These are phyloP conservation scores for Athetis lepigone DNA, from an alignment of 2,888 invertebrate genomes.

Conservation along the genomic window DNA sequence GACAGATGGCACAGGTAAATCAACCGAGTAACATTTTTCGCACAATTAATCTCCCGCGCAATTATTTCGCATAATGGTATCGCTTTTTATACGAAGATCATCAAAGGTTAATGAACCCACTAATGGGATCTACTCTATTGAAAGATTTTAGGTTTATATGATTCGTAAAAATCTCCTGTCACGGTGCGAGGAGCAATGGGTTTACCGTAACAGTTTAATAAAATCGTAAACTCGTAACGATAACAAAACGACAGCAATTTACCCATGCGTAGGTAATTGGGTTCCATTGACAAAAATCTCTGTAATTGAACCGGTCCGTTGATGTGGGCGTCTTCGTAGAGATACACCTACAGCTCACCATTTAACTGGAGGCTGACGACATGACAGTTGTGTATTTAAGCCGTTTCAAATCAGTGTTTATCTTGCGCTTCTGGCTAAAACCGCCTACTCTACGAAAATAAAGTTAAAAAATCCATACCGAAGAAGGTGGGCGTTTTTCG, in stretches of 20 bases:
- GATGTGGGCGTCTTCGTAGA: constrained; percentile 13
- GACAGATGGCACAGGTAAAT: constrained; percentile 78
- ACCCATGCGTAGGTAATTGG: constrained; percentile 24
- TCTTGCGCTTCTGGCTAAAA: constrained; percentile 20
- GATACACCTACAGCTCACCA: background rate
- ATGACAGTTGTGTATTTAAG: constrained; percentile 32
- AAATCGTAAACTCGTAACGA: constrained; percentile 9
- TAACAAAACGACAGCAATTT: constrained; percentile 15
- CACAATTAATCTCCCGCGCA: constrained; percentile 67
- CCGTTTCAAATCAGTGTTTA: constrained; percentile 6
- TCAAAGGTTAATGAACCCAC: constrained; percentile 33
- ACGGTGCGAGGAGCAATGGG: background rate
- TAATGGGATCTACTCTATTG: constrained; percentile 35
- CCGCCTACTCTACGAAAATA: constrained; percentile 15
- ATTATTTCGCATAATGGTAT: constrained; percentile 65
- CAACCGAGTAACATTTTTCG: constrained; percentile 73
- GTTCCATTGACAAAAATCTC: constrained; percentile 18
- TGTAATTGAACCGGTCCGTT: constrained; percentile 21
- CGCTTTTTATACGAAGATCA: constrained; percentile 34
- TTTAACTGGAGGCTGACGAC: constrained; percentile 1
- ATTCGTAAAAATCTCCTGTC: constrained; percentile 1
- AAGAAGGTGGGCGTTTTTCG: constrained; percentile 22
- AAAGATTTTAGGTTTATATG: constrained; percentile 4
- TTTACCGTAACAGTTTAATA: background rate
- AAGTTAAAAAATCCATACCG: constrained; percentile 10